These are phyloP conservation scores for Mimachlamys varia DNA, from an alignment of 2,888 invertebrate genomes.

Conservation along the genomic window DNA sequence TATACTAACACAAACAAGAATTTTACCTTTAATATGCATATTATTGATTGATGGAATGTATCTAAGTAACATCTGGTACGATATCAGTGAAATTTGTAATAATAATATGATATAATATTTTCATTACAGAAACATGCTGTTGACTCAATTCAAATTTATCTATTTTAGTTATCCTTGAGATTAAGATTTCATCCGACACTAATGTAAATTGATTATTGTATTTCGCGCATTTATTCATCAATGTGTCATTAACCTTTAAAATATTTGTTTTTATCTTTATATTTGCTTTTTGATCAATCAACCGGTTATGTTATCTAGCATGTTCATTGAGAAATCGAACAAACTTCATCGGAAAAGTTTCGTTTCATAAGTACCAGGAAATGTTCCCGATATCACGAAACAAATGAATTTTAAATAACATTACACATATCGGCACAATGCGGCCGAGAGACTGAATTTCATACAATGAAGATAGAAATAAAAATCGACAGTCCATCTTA, in stretches of 20 bases:
- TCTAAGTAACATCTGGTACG: no score
- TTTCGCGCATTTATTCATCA: neutral
- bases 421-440: neutral
- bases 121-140: no score
- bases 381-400: neutral
- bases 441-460: neutral
- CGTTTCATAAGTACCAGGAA: neutral
- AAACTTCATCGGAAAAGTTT: neutral
- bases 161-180: no score
- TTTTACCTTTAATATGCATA: no score
- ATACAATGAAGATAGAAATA: neutral
- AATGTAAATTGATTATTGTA: neutral
- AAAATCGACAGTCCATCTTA: neutral
- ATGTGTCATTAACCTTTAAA: neutral
- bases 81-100: no score
- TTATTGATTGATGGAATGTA: no score
- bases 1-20: no score
- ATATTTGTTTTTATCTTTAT: no score
- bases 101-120: no score
- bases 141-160: no score
- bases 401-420: neutral
- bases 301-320: neutral
- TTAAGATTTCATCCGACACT: no score
- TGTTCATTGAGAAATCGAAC: neutral
- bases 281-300: neutral